Conservation (phyloP, 2,888 invertebrate genomes). For the Metacarcinus magister region DNA sequence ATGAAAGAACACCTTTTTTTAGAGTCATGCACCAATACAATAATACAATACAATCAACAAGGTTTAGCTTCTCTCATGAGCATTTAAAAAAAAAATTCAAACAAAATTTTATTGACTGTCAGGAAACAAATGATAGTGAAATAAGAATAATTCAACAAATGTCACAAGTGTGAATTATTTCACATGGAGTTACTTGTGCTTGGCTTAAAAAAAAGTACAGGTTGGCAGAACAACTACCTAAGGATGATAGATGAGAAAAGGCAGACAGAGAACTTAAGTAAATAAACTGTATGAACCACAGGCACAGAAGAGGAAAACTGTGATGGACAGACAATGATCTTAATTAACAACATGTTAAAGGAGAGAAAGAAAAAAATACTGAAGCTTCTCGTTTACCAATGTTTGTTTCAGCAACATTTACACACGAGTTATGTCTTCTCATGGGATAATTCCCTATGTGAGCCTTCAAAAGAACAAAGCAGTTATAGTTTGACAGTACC, state of each 20-base stretch:
- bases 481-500: slow-evolving; percentile 27
- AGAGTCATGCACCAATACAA: neutral
- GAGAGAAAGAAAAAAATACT: neutral
- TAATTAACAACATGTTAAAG: neutral
- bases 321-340: neutral
- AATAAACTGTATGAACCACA: no score
- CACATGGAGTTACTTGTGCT: no score
- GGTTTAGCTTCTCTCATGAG: neutral
- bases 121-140: neutral
- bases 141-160: no score
- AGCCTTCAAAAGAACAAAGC: neutral
- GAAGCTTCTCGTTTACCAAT: neutral
- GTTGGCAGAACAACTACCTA: no score
- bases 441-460: no score
- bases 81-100: neutral
- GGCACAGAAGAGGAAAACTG: neutral
- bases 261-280: no score
- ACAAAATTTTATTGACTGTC: neutral
- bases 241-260: no score
- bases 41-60: no score
- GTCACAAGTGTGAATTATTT: no score
- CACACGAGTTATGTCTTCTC: no score
- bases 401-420: neutral
- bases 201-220: no score
- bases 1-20: neutral